These are phyloP conservation scores for Epistrophe eligans DNA, from an alignment of 2,888 invertebrate species.

Conservation along the genomic window DNA sequence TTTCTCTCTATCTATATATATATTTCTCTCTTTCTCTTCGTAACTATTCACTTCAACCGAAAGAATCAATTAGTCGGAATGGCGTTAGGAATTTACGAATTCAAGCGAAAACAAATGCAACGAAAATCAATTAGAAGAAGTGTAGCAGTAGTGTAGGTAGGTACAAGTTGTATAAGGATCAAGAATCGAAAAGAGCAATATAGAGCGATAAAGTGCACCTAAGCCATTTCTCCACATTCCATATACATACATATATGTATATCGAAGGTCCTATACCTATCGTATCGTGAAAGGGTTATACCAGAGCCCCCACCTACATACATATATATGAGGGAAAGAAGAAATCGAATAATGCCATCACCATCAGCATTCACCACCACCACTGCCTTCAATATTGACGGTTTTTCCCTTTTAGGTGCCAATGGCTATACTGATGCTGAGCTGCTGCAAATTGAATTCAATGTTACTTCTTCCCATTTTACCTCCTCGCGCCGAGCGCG, in stretches of 20 bases:
- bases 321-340: no score
- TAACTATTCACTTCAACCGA: conserved; percentile 35
- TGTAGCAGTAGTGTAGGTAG: background rate
- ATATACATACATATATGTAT: background rate
- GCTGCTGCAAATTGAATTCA: conserved; percentile 61
- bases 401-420: conserved; percentile 45
- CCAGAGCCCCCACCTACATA: background rate
- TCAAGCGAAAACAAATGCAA: conserved; percentile 72
- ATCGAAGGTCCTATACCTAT: background rate
- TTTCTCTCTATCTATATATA: background rate
- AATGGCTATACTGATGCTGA: conserved; percentile 32
- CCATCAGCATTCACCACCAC: conserved; percentile 9
- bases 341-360: conserved; percentile 18
- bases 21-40: background rate
- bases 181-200: conserved; percentile 54
- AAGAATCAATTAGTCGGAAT: conserved; percentile 70
- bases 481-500: background rate
- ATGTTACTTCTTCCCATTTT: conserved; percentile 3
- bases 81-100: conserved; percentile 65
- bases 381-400: conserved; percentile 14
- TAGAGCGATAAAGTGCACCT: conserved; percentile 15
- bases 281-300: conserved; percentile 30
- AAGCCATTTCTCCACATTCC: conserved; percentile 19
- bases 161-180: conserved; percentile 45
- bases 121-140: conserved; percentile 73